Base-by-base conservation (phyloP, 2,113 vertebrate genomes). In the Chlamydotis undulata region DNA sequence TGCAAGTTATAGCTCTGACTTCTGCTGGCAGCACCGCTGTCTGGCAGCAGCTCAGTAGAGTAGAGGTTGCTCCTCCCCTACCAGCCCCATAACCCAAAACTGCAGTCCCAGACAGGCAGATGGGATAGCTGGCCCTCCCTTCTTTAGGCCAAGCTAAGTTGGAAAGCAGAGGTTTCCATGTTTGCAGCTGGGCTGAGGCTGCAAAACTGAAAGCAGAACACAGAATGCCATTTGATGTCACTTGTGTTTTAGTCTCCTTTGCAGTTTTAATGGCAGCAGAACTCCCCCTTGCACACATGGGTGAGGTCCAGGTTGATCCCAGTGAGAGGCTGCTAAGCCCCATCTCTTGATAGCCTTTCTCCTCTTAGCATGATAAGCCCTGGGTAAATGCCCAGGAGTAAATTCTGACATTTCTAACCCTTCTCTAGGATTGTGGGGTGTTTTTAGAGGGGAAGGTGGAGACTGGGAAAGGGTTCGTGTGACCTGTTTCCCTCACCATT, bases 211-310 rank as follows among this genome's bases (percentile, higher is more conserved):
- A 92, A 83, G 33, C 24, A 57, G 57, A 69, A 89, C 0, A 7
- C 19, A 59, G 50, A 77, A 65, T 0, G 1, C 7, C 2, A 0
- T 39, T 75, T 49, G 63, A 90, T 11, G 9, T 33, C 2, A 3
- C 33, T n/a, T 56, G 29, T 45, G 52, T 86, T 78, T 91, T 90
- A 7, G 41, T 41, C 37, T 61, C 47, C 59, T 41, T 35, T 41
- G 19, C 41, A 43, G 35, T 49, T 56, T 60, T 35, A 76, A 31
- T 19, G 14, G 78, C 53, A 76, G 47, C 28, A 63, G 69, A 84
- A 95, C 33, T 60, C 5, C 10, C 50, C 64, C 11, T 4, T 57
- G 35, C 33, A 29, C 3, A 55, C 15, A 33, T 31, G n/a, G 64
- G n/a, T 1, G 12, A 67, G 47, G 19, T 75, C 47, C 56, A 47